Evolutionary conservation across 1,140 invertebrate genomes (phyloP).

Genomic region (Himalopsyche phryganea): DNA sequence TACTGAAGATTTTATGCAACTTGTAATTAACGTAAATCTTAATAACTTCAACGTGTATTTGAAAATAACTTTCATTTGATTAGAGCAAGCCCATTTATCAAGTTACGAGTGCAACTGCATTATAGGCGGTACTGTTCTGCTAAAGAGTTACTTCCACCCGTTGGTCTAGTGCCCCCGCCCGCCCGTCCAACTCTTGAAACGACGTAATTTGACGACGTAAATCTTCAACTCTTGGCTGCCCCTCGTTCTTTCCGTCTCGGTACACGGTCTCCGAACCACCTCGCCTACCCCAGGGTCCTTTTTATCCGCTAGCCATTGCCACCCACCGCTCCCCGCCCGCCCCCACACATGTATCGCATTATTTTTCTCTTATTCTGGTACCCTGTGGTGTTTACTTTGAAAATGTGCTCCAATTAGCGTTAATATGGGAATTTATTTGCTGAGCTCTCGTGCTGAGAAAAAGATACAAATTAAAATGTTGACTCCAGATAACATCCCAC

Average conservation of each 20-base stretch:
- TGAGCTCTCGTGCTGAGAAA: too few species aligned
- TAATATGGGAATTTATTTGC: too few species aligned
- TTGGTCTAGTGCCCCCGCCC: constrained; percentile 1
- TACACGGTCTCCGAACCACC: constrained; percentile 20
- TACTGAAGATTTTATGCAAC: too few species aligned
- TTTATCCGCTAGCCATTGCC: neutral
- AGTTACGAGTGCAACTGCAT: too few species aligned
- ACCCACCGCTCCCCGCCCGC: neutral
- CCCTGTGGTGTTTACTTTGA: constrained; percentile 6
- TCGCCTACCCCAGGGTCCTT: neutral
- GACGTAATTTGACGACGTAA: constrained; percentile 34
- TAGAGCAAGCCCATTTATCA: too few species aligned
- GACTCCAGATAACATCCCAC: too few species aligned
- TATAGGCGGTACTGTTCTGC: too few species aligned
- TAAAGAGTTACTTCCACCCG: neutral
- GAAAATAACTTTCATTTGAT: too few species aligned
- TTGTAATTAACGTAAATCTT: too few species aligned
- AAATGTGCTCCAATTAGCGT: constrained; percentile 15
- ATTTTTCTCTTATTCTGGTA: constrained; percentile 4
- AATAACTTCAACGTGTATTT: too few species aligned
- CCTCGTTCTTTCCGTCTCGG: constrained; percentile 27
- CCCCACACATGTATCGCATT: constrained; percentile 10
- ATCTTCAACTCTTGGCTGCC: constrained; percentile 34
- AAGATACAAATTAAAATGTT: too few species aligned
- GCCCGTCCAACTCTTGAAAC: constrained; percentile 1